Evolutionary conservation across 1,140 invertebrate species (phyloP).

Genomic region (Nephotettix cincticeps): DNA sequence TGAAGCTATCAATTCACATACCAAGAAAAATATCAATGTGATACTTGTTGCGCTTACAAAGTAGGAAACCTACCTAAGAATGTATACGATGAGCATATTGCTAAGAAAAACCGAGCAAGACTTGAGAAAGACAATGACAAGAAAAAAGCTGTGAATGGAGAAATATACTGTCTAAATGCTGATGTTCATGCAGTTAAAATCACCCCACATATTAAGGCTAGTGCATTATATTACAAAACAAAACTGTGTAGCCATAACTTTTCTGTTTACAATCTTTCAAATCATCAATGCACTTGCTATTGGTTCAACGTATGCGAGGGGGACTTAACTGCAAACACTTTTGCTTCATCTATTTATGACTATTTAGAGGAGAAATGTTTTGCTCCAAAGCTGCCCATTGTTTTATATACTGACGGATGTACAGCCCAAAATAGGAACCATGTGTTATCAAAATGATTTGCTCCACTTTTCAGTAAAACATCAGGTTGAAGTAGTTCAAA

Average conservation of each 20-base stretch:
- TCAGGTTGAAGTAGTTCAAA: slow-evolving; percentile 37
- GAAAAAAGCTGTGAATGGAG: neutral
- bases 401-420: slow-evolving; percentile 43
- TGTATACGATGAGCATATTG: neutral
- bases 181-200: slow-evolving; percentile 37
- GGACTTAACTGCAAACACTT: slow-evolving; percentile 46
- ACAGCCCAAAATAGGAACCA: slow-evolving; percentile 44
- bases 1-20: slow-evolving; percentile 26
- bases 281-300: slow-evolving; percentile 39
- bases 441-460: slow-evolving; percentile 37
- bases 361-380: slow-evolving; percentile 37
- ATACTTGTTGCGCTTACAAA: slow-evolving; percentile 23
- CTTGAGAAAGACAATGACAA: slow-evolving; percentile 8
- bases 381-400: slow-evolving; percentile 14
- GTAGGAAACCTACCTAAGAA: slow-evolving; percentile 8
- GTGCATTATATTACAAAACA: slow-evolving; percentile 42
- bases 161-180: slow-evolving; percentile 23
- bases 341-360: slow-evolving; percentile 44
- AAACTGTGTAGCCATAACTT: slow-evolving; percentile 43
- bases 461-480: slow-evolving; percentile 33
- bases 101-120: slow-evolving; percentile 10
- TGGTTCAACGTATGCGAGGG: slow-evolving; percentile 48
- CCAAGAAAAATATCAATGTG: slow-evolving; percentile 37
- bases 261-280: slow-evolving; percentile 38
- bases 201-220: slow-evolving; percentile 37